phyloP scores from a whole-genome alignment of 1,140 invertebrate species.

The Callitettix versicolor region DNA sequence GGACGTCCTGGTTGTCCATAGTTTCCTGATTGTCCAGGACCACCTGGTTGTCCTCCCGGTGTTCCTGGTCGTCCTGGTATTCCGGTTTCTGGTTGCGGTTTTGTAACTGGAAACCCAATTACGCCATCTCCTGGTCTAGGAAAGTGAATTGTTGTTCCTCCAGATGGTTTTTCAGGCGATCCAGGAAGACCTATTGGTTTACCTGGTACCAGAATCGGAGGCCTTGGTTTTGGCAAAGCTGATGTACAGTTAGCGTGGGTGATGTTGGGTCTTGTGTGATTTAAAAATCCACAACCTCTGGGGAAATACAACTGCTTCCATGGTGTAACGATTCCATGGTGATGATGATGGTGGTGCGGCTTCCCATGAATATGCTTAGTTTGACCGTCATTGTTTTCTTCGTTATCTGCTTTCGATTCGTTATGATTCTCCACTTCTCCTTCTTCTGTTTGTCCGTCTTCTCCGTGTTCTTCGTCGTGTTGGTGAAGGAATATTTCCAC shows the following conservation, averaged over 20 bases:
- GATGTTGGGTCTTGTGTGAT: not conserved
- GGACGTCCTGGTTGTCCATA: constrained; percentile 21
- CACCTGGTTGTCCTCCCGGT: constrained; percentile 12
- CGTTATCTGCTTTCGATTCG: constrained; percentile 1
- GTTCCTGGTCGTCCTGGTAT: constrained; percentile 6
- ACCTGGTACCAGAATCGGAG: constrained; percentile 19
- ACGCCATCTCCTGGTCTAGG: not conserved
- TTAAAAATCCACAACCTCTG: constrained; percentile 37
- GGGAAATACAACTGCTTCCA: constrained; percentile 52
- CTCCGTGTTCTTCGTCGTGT: constrained; percentile 27
- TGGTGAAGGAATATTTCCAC: constrained; percentile 53
- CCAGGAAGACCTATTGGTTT: constrained; percentile 9
- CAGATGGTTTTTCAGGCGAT: constrained; percentile 3
- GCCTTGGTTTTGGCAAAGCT: not conserved
- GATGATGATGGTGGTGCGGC: constrained; percentile 33
- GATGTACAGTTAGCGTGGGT: not conserved
- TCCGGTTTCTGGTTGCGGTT: constrained; percentile 8
- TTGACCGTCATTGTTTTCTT: constrained; percentile 11
- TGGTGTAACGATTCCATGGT: constrained; percentile 42
- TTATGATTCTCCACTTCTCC: constrained; percentile 3
- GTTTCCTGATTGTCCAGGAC: constrained; percentile 15
- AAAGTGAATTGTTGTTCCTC: not conserved
- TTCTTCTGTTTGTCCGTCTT: constrained; percentile 10
- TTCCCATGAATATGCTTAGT: constrained; percentile 13
- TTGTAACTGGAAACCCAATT: too few relatives aligned